A percentile compares a stretch with the other conserved stretches of the same genome.
Conservation (phyloP, 2,797 vertebrate genomes). For the Neosilurus hyrtlii region DNA sequence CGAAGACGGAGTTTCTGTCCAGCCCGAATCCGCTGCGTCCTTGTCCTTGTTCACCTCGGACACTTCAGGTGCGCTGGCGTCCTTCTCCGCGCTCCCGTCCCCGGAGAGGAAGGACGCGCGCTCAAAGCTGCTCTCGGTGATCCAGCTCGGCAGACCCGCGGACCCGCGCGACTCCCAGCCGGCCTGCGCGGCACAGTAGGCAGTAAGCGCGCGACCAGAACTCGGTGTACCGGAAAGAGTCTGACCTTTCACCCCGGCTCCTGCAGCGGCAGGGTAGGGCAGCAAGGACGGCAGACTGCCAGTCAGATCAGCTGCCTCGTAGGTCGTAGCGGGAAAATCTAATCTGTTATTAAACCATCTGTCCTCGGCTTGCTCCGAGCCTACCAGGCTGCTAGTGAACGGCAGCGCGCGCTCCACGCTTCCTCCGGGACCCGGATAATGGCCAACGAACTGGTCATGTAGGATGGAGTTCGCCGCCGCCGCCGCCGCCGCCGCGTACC, state of each 20-base stretch:
- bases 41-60: conserved; percentile 86
- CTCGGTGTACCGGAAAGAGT: not conserved
- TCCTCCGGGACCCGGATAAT: conserved; percentile 92
- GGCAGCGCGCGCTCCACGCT: conserved; percentile 88
- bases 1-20: conserved; percentile 97
- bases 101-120: conserved; percentile 13
- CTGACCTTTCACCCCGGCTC: conserved; percentile 82
- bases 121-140: conserved; percentile 24
- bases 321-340: conserved; percentile 96
- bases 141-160: conserved; percentile 27
- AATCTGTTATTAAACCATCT: conserved; percentile 99
- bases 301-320: conserved; percentile 75
- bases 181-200: conserved; percentile 71
- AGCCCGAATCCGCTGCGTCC: conserved; percentile 94
- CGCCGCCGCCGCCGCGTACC: conserved; percentile 81
- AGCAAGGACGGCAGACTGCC: conserved; percentile 24
- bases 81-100: conserved; percentile 23
- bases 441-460: conserved; percentile 99
- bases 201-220: conserved; percentile 81
- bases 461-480: conserved; percentile 91
- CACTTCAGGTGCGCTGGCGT: not conserved
- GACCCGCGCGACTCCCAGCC: conserved; percentile 81
- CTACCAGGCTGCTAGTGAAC: conserved; percentile 95
- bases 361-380: conserved; percentile 95
- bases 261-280: conserved; percentile 73